Evolutionary conservation across 1,140 invertebrate species (phyloP), one percentile per base, ranked within the genome.

Genomic region (Physella acuta): DNA sequence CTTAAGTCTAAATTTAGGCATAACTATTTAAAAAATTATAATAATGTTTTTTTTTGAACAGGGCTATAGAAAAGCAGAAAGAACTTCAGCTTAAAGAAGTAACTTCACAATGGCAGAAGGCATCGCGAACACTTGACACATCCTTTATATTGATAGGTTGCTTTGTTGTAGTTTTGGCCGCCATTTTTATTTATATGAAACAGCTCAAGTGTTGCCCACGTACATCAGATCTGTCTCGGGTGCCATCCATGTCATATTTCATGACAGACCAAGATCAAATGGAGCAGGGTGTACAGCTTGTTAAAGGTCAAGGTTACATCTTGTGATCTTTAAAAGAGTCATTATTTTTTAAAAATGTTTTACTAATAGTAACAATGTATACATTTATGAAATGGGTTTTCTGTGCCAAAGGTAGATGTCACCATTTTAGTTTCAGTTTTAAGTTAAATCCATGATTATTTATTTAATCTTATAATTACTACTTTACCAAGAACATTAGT

Each of bases 161-260:
- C 63, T 75, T 82, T 30, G 8, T 79, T 11, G 68, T 82, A 1
- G 81, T 82, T 2, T 34, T 78, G 0, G 76, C 71, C n/a, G 75
- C 81, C 28, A 81, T 82, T n/a, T 34, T 76, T 33, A 62, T 78
- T 3, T 80, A 81, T 64, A 67, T 79, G 63, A 74, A 76, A 37
- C 71, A 73, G 1, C 60, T 82, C 51, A 65, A 72, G 24, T 63
- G 77, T 36, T 75, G 74, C 52, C 75, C 73, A 5, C 51, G 68
- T 14, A 70, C 67, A 17, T 30, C 66, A 34, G 71, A 73, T 34
- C 37, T 82, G 49, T 58, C 61, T 2, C 67, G 74, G 16, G 78
- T 82, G 3, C 78, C 81, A 11, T 79, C 79, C 24, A 78, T 79
- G 75, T 75, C 77, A 0, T 81, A 78, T 36, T 79, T 82, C 67